Percentiles rank a stretch among this genome's conserved stretches.
These are phyloP conservation scores for Drosophila ustulata DNA, from an alignment of 2,888 invertebrate species.

Conservation along the genomic window DNA sequence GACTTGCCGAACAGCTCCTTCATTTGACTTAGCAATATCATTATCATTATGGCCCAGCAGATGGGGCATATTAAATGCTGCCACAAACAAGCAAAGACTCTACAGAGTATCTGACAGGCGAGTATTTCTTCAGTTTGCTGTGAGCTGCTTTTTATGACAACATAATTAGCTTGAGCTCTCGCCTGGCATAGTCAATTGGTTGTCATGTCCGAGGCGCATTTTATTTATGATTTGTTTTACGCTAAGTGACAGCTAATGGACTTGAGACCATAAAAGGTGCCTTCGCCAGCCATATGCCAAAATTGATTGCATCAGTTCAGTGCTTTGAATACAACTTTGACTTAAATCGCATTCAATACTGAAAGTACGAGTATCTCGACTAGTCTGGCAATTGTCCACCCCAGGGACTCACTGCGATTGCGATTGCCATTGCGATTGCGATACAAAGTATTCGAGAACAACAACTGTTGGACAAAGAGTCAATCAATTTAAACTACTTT, in stretches of 20 bases:
- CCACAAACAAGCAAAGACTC: neutral
- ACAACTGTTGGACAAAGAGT: constrained; percentile 20
- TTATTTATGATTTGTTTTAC: constrained; percentile 69
- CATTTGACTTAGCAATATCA: constrained; percentile 40
- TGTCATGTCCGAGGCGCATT: constrained; percentile 40
- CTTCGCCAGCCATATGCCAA: constrained; percentile 53
- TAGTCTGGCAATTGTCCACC: constrained; percentile 16
- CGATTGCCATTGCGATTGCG: neutral
- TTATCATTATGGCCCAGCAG: neutral
- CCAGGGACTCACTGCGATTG: neutral
- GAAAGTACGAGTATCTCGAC: constrained; percentile 11
- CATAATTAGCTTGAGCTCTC: constrained; percentile 58
- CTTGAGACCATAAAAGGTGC: constrained; percentile 61
- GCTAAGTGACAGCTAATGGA: constrained; percentile 72
- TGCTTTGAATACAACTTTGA: constrained; percentile 51
- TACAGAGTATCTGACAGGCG: constrained; percentile 4
- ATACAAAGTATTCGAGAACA: constrained; percentile 12
- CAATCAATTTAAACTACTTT: constrained; percentile 45
- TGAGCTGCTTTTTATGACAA: constrained; percentile 63
- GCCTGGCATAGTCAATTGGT: constrained; percentile 32
- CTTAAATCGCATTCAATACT: constrained; percentile 17
- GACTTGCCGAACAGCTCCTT: constrained; percentile 16
- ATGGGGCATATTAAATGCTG: neutral
- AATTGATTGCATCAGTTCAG: constrained; percentile 40
- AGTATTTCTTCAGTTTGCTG: constrained; percentile 2